Percentiles rank a stretch among this genome's conserved stretches.
Conservation (phyloP, 2,888 invertebrate species). For the Dendrolimus pini region DNA sequence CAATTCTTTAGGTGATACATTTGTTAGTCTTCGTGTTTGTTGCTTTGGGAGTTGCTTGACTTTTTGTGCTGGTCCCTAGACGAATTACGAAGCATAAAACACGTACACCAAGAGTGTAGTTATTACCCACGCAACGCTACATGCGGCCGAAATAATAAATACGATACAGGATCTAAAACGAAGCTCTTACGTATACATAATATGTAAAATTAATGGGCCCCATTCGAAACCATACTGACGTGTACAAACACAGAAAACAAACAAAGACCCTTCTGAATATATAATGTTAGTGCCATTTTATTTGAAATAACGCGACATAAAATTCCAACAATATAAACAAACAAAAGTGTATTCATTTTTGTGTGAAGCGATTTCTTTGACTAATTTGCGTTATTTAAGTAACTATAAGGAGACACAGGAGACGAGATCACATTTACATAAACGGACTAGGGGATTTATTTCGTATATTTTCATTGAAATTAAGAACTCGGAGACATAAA, state of each 20-base stretch:
- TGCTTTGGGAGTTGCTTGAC: not conserved
- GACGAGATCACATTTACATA: constrained; percentile 33
- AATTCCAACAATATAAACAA: not conserved
- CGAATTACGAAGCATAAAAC: not conserved
- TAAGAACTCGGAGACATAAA: constrained; percentile 23
- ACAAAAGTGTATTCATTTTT: not conserved
- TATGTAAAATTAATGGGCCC: not conserved
- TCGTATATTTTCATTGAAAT: constrained; percentile 24
- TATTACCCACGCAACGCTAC: not conserved
- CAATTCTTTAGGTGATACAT: not conserved
- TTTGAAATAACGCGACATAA: not conserved
- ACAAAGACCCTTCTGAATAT: not conserved
- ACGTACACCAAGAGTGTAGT: not conserved
- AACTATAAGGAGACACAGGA: constrained; percentile 18
- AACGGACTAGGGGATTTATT: constrained; percentile 34
- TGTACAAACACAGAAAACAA: not conserved
- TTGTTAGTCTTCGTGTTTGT: too few relatives aligned
- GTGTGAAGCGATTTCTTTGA: not conserved
- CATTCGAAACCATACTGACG: not conserved
- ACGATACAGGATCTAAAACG: not conserved
- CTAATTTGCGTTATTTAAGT: constrained; percentile 1
- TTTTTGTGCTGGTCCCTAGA: not conserved
- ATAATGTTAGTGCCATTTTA: not conserved
- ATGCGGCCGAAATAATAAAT: not conserved
- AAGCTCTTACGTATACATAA: not conserved